Percentiles rank a stretch among this genome's conserved stretches.
phyloP scores from a whole-genome alignment of 2,797 vertebrate species.

The Acanthornis magna region DNA sequence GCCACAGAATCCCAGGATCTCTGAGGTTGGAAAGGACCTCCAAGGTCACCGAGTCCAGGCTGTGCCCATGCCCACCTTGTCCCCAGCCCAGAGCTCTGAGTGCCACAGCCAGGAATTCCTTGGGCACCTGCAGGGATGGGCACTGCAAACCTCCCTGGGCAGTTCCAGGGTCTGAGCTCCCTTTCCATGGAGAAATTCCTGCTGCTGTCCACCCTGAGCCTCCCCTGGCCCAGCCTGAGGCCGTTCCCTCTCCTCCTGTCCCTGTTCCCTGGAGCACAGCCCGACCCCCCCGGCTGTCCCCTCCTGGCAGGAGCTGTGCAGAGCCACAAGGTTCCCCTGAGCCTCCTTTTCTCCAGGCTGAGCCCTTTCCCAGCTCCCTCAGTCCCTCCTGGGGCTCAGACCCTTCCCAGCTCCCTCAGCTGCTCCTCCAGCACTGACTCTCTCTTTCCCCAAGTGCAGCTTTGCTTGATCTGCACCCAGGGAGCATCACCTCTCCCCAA shows the following conservation, averaged over 20 bases:
- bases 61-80: neutral
- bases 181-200: neutral
- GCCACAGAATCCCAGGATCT: rapidly evolving
- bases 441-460: neutral
- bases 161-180: neutral
- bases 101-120: neutral
- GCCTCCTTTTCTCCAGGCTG: neutral
- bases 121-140: neutral
- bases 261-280: neutral
- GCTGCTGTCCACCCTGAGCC: neutral
- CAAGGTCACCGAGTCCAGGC: neutral
- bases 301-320: neutral
- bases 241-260: neutral
- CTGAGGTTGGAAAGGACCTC: rapidly evolving
- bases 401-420: neutral
- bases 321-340: neutral
- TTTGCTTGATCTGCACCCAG: rapidly evolving
- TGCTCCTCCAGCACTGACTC: neutral
- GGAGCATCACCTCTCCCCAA: rapidly evolving
- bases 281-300: neutral
- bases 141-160: neutral
- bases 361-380: neutral
- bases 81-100: neutral
- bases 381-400: neutral
- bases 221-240: neutral